Conservation (phyloP, 2,797 vertebrate species). For the Enteromius fasciolatus region DNA sequence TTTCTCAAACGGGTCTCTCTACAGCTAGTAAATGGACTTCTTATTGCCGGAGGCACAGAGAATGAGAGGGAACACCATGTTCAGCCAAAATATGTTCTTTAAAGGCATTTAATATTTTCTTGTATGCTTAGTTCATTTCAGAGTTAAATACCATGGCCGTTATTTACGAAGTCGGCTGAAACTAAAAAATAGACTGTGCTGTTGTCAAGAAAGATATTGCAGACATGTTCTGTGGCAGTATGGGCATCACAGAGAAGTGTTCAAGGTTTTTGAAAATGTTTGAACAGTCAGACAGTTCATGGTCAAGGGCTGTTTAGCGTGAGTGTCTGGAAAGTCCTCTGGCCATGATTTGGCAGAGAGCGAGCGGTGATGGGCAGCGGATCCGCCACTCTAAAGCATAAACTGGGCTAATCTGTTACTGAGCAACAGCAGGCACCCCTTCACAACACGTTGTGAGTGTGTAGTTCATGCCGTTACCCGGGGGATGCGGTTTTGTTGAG, state of each 20-base stretch:
- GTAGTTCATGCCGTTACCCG: slow-evolving; percentile 55
- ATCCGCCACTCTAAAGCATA: slow-evolving; percentile 52
- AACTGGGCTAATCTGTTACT: slow-evolving; percentile 60
- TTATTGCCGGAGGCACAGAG: not conserved
- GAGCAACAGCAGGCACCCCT: slow-evolving; percentile 59
- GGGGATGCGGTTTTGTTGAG: slow-evolving; percentile 58
- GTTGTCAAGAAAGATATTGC: not conserved
- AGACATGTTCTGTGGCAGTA: not conserved
- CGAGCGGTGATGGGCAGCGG: slow-evolving; percentile 41
- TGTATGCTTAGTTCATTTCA: not conserved
- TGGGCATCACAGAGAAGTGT: slow-evolving; percentile 2
- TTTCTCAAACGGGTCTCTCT: slow-evolving; percentile 23
- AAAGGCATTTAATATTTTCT: slow-evolving; percentile 25
- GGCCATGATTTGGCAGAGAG: slow-evolving; percentile 39
- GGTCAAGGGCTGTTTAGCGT: slow-evolving; percentile 49
- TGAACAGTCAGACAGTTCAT: slow-evolving; percentile 45
- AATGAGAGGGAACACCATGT: slow-evolving; percentile 24
- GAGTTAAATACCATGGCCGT: not conserved
- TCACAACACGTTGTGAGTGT: slow-evolving; percentile 48
- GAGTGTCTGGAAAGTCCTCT: slow-evolving; percentile 44
- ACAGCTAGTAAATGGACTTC: not conserved
- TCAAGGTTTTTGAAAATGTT: slow-evolving; percentile 44
- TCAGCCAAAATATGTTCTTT: slow-evolving; percentile 17
- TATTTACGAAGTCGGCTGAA: not conserved
- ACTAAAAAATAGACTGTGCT: not conserved